Conservation (phyloP, 2,113 vertebrate species). For the Ivindomyrus marchei region DNA sequence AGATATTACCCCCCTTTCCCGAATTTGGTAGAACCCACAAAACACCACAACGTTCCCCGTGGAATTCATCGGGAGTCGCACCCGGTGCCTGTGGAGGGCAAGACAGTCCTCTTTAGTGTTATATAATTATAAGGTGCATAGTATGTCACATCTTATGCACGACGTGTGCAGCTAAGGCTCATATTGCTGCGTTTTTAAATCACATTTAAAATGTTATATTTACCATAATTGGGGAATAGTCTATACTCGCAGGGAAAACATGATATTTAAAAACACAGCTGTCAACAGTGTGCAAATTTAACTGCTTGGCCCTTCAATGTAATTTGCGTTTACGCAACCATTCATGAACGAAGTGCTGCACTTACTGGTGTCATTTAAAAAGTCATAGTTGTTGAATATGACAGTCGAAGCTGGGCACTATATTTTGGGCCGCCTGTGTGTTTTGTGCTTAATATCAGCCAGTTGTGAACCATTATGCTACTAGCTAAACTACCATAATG, state of each 20-base stretch:
- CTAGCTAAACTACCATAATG: background rate
- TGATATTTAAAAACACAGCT: background rate
- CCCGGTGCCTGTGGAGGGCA: background rate
- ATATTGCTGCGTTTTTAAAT: background rate
- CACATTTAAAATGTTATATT: background rate
- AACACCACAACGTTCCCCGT: slow-evolving; percentile 32
- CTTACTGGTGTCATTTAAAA: background rate
- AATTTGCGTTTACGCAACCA: background rate
- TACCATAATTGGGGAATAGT: background rate
- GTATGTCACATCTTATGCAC: too few relatives aligned
- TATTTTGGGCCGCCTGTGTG: background rate
- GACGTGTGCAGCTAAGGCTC: background rate
- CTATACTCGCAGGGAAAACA: background rate
- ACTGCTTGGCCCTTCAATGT: background rate
- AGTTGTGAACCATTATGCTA: background rate
- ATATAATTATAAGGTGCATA: background rate
- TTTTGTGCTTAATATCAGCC: background rate
- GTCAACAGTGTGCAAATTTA: background rate
- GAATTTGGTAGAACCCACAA: slow-evolving; percentile 38
- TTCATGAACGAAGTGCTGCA: background rate
- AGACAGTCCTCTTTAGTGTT: background rate
- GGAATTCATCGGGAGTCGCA: slow-evolving; percentile 30
- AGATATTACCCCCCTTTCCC: slow-evolving; percentile 4
- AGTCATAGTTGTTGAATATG: background rate
- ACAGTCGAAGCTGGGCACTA: too few relatives aligned